Evolutionary conservation across 2,888 invertebrate species (phyloP), one percentile per base, ranked within the genome.

Genomic region (Steinernema hermaphroditum): DNA sequence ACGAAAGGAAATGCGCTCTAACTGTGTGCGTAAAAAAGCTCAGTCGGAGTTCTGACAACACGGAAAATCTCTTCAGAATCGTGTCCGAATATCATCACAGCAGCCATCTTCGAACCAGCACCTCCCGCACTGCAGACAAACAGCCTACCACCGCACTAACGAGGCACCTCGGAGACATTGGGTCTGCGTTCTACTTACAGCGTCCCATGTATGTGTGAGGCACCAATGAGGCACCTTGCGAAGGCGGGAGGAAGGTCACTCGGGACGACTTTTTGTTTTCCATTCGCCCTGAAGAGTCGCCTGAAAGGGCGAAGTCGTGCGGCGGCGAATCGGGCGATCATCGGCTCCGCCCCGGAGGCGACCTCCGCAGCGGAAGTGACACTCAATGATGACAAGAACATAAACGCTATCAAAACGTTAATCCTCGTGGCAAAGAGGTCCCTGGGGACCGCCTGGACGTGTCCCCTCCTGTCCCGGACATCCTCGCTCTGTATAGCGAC

Each of bases 331-430:
- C n/a, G n/a, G n/a, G n/a, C n/a, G n/a, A n/a, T n/a, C n/a, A n/a
- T n/a, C n/a, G 37, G 37, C 37, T 4, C 37, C 6, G 37, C 62
- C 29, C 6, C 62, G 62, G 62, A 4, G 46, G 16, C 46, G 46
- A 41, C 43, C 43, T 41, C 43, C 9, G 16, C 43, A 16, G 43
- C 16, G 62, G 29, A 32, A 62, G 62, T 62, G 29, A 62, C 62
- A 62, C 32, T 62, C 62, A 62, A 62, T 62, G 62, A 32, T 62
- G 62, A 62, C 62, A 62, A 62, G 62, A 32, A 62, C 62, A 62
- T 62, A 62, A 62, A 62, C 62, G 62, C 27, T 62, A 62, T 62
- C 62, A 62, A 54, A 62, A 62, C 27, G 62, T 62, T 46, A 62
- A 62, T 62, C 62, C 62, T 6, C 62, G 29, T 2, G 29, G 29